Conservation (phyloP, 2,888 invertebrate genomes). For the Timema podura region DNA sequence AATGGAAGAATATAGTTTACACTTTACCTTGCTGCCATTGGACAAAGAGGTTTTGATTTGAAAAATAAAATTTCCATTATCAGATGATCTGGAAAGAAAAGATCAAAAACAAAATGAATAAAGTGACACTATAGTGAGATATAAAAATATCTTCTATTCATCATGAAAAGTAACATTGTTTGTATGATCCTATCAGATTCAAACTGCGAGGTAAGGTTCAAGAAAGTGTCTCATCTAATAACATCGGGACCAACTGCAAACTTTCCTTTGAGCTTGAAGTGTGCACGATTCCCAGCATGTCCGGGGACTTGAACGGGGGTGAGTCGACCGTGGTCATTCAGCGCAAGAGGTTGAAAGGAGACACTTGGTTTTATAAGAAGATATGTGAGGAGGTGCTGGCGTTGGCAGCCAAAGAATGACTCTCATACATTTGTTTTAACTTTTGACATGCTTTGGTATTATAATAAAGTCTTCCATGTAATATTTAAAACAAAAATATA, state of each 20-base stretch:
- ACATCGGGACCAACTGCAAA: constrained; percentile 44
- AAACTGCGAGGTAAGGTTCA: constrained; percentile 61
- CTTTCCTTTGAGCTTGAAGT: constrained; percentile 70
- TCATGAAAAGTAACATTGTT: too few species aligned
- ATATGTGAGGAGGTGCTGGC: constrained; percentile 69
- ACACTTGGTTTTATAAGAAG: constrained; percentile 76
- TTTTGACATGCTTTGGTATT: background rate
- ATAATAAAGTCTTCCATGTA: background rate
- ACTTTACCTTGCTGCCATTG: too few species aligned
- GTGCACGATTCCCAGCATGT: constrained; percentile 47
- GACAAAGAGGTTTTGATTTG: too few species aligned
- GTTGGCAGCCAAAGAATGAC: constrained; percentile 46
- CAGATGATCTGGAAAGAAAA: too few species aligned
- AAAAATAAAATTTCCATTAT: too few species aligned
- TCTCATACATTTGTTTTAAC: background rate
- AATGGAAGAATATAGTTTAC: too few species aligned
- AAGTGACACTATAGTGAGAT: too few species aligned
- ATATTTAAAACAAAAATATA: background rate
- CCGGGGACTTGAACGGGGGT: constrained; percentile 24
- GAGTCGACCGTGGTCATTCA: constrained; percentile 56
- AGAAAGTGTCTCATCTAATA: constrained; percentile 34
- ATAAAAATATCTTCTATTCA: too few species aligned
- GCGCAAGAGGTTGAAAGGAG: constrained; percentile 69
- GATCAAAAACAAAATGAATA: too few species aligned
- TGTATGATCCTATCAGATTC: constrained; percentile 50